Base-by-base conservation (phyloP, 1,140 invertebrate species). In the Eupeodes corollae region DNA sequence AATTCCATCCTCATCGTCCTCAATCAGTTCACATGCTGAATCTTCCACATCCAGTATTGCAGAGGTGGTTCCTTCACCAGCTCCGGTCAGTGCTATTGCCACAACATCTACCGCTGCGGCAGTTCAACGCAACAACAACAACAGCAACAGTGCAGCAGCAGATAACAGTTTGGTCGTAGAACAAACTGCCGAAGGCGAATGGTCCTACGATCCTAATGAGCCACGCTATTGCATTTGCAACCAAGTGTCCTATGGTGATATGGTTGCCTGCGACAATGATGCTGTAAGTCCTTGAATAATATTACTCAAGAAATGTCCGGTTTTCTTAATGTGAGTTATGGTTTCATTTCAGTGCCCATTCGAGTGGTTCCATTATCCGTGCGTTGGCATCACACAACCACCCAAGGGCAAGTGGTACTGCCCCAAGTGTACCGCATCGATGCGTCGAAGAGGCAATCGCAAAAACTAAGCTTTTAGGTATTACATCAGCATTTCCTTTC, bases 391-490 rank as follows among this genome's bases (percentile, higher is more conserved):
- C 50, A 90, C 86, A 0, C 87, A 91, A 49, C 89, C 93, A 13
- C 94, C 94, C 0, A 95, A 95, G 73, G 94, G 94, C 33, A 98
- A 96, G 71, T 98, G 95, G 95, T 98, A 89, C 67, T 99, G 95
- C 70, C 91, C 91, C 1, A 87, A 92, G 57, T 99, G 95, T 73
- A 83, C 86, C 19, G 79, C 86, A 47, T 84, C 87, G 52, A 93
- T 94, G 88, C 87, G 90, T 55, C 75, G 89, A 55, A 76, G 89
- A 48, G 80, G 82, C 12, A 77, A 82, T 57, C 73, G 84, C 48
- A 87, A 88, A 64, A 83, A 82, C 64, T 82, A 71, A 75, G 50
- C 6, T 18, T 14, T n/a, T n/a, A n/a, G n/a, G n/a, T 26, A 26
- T 26, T 26, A 26, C 21, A n/a, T n/a, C n/a, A n/a, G n/a, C n/a